These are phyloP conservation scores for Saturnia japonica DNA, from an alignment of 2,888 invertebrate genomes.

Conservation along the genomic window DNA sequence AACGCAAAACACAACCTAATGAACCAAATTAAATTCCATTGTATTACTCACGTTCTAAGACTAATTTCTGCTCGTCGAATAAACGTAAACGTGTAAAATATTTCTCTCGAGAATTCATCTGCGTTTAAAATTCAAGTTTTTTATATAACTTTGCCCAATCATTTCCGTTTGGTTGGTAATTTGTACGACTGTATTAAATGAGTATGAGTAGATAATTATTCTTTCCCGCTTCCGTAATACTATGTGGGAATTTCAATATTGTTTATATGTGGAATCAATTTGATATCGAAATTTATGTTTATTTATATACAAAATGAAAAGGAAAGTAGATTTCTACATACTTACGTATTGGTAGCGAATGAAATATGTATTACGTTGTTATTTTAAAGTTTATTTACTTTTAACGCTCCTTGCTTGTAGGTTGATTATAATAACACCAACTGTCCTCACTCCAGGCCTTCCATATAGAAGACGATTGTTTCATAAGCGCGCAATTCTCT, in stretches of 20 bases:
- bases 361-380: no score
- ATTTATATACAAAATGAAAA: no score
- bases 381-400: no score
- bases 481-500: no score
- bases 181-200: background rate
- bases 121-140: background rate
- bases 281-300: no score
- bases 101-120: background rate
- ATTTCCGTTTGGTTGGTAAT: background rate
- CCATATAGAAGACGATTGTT: no score
- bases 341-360: no score
- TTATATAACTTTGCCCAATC: conserved; percentile 8
- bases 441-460: no score
- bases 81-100: background rate
- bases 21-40: background rate
- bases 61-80: background rate
- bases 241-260: background rate
- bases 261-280: no score
- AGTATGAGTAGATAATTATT: background rate
- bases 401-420: no score
- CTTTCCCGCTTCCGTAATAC: background rate
- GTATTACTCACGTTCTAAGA: background rate
- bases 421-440: no score
- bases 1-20: background rate
- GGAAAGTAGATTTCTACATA: no score